These are phyloP conservation scores for Enteromius unitaeniatus DNA, from an alignment of 2,797 vertebrate species.

Conservation along the genomic window DNA sequence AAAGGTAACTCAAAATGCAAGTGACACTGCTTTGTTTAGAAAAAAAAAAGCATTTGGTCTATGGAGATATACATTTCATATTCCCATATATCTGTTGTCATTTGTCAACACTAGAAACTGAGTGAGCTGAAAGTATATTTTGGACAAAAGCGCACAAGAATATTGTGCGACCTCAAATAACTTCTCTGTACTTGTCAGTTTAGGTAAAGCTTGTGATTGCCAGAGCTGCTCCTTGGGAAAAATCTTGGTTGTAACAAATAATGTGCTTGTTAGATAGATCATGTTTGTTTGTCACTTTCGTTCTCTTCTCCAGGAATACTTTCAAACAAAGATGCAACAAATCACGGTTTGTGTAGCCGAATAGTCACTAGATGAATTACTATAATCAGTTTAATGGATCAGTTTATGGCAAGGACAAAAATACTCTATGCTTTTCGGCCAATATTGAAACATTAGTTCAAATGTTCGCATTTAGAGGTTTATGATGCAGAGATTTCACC, in stretches of 20 bases:
- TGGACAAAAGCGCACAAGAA: slow-evolving; percentile 8
- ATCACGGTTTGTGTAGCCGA: slow-evolving; percentile 3
- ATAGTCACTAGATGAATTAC: slow-evolving; percentile 24
- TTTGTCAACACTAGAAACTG: background rate
- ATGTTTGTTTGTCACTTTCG: slow-evolving; percentile 27
- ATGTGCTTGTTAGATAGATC: slow-evolving; percentile 36
- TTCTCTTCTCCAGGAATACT: slow-evolving; percentile 14
- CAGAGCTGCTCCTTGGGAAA: slow-evolving; percentile 24
- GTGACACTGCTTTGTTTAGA: background rate
- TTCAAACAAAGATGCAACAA: slow-evolving; percentile 37
- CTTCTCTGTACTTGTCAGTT: slow-evolving; percentile 16
- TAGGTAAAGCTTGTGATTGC: slow-evolving; percentile 14
- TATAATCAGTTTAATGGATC: slow-evolving; percentile 26
- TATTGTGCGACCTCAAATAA: slow-evolving; percentile 24
- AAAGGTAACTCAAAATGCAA: background rate
- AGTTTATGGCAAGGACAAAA: slow-evolving; percentile 14
- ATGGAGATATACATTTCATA: background rate
- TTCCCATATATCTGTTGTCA: background rate
- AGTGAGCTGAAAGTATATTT: slow-evolving; percentile 26
- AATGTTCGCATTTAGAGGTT: background rate
- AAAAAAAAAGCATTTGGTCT: background rate
- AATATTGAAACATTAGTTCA: background rate
- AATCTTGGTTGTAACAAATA: slow-evolving; percentile 6
- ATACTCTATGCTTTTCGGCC: background rate
- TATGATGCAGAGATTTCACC: background rate